These are phyloP conservation scores for Archegozetes longisetosus DNA, from an alignment of 1,140 invertebrate genomes.

Conservation along the genomic window DNA sequence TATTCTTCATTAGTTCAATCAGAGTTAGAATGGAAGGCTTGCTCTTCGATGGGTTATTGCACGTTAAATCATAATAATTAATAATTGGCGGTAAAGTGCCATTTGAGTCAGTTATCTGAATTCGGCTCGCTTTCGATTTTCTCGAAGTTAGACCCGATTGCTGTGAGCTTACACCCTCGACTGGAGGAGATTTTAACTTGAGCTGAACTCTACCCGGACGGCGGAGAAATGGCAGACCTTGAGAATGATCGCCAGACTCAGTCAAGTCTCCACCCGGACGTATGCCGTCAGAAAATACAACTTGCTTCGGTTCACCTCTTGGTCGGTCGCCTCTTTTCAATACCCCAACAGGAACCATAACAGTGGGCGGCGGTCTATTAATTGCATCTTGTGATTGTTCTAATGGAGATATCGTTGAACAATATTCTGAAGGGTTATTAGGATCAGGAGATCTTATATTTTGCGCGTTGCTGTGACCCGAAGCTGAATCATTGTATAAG, in stretches of 20 bases:
- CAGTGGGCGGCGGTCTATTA: constrained; percentile 43
- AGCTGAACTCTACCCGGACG: constrained; percentile 36
- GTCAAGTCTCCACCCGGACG: constrained; percentile 73
- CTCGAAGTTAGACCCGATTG: neutral
- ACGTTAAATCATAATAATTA: constrained; percentile 9
- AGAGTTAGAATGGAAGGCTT: constrained; percentile 5
- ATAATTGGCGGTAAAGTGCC: constrained; percentile 20
- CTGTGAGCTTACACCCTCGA: neutral
- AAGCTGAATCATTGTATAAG: neutral
- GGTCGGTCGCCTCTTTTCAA: constrained; percentile 38
- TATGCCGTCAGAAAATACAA: constrained; percentile 84
- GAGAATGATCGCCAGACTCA: constrained; percentile 29
- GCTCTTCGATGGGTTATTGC: neutral
- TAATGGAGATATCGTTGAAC: constrained; percentile 62
- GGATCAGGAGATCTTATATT: constrained; percentile 44
- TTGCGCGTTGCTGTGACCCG: neutral
- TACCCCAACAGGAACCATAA: constrained; percentile 70
- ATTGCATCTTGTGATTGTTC: constrained; percentile 45
- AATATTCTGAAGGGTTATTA: constrained; percentile 79
- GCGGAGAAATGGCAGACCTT: constrained; percentile 15
- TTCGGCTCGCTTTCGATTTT: constrained; percentile 2
- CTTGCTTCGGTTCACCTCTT: constrained; percentile 43
- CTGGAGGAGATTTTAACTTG: constrained; percentile 10
- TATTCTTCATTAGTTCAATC: neutral
- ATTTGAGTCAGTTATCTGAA: constrained; percentile 18